Percentiles rank a stretch among this genome's conserved stretches.
Evolutionary conservation across 2,888 invertebrate species (phyloP).

Genomic region (Drosophila rellima): DNA sequence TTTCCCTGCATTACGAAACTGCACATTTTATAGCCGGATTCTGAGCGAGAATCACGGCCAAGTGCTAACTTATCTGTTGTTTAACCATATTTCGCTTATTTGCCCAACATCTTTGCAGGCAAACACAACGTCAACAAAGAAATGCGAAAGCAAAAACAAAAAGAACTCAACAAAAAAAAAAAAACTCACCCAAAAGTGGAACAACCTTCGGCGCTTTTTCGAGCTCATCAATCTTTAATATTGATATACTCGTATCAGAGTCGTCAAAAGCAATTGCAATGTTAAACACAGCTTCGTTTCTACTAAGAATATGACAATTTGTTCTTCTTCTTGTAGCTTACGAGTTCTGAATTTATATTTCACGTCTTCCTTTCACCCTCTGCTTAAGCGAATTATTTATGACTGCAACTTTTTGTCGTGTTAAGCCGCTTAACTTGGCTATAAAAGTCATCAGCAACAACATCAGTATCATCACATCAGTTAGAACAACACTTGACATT

Average conservation of each 20-base stretch:
- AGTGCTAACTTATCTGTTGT: constrained; percentile 57
- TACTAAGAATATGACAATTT: constrained; percentile 18
- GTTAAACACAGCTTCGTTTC: constrained; percentile 7
- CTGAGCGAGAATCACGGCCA: constrained; percentile 17
- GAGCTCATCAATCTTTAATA: constrained; percentile 65
- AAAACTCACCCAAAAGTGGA: constrained; percentile 55
- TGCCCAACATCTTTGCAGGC: constrained; percentile 61
- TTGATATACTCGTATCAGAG: constrained; percentile 23
- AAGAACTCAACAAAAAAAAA: constrained; percentile 15
- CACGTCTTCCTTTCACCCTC: background rate
- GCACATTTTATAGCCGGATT: constrained; percentile 53
- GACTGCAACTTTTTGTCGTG: constrained; percentile 26
- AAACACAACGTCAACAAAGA: constrained; percentile 43
- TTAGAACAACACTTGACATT: constrained; percentile 20
- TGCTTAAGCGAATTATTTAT: constrained; percentile 38
- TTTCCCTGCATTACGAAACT: constrained; percentile 14
- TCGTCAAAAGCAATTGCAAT: constrained; percentile 23
- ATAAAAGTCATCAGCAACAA: constrained; percentile 32
- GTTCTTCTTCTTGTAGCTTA: constrained; percentile 9
- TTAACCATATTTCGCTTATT: constrained; percentile 46
- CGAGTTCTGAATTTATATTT: background rate
- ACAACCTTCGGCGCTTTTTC: constrained; percentile 58
- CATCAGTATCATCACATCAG: constrained; percentile 8
- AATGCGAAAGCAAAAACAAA: constrained; percentile 16
- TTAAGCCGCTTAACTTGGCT: constrained; percentile 33